phyloP scores from a whole-genome alignment of 2,888 invertebrate species.

The Sturmia bella region DNA sequence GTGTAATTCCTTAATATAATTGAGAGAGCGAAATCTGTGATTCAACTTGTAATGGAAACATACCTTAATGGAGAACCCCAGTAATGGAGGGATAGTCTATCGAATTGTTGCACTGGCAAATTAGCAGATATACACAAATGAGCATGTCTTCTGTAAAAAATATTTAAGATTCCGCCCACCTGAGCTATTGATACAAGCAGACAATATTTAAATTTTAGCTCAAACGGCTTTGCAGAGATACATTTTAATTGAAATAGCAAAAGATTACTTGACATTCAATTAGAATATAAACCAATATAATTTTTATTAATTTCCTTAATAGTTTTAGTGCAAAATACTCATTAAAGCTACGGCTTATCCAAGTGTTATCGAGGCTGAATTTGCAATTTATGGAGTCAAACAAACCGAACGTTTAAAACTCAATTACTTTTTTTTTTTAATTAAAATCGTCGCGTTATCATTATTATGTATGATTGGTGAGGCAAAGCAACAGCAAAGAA shows the following conservation, averaged over 20 bases:
- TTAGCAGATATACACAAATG: no score
- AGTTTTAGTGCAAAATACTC: slow-evolving; percentile 9
- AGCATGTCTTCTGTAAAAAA: no score
- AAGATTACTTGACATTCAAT: slow-evolving; percentile 40
- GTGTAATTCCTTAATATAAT: no score
- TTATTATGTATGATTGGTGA: slow-evolving; percentile 31
- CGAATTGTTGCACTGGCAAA: no score
- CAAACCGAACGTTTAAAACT: slow-evolving; percentile 27
- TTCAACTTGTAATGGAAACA: no score
- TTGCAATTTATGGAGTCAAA: background rate
- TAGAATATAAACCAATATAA: slow-evolving; percentile 31
- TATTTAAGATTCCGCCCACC: no score
- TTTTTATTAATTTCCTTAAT: background rate
- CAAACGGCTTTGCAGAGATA: slow-evolving; percentile 7
- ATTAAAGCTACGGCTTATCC: slow-evolving; percentile 39
- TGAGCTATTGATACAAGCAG: no score
- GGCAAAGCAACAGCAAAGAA: slow-evolving; percentile 15
- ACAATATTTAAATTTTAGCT: background rate
- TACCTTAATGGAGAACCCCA: no score
- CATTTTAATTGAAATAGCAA: slow-evolving; percentile 30
- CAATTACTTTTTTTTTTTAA: slow-evolving; percentile 54
- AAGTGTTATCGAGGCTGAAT: slow-evolving; percentile 17
- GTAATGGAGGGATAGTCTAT: no score
- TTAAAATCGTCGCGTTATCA: slow-evolving; percentile 63
- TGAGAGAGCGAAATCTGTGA: no score